A percentile compares a stretch with the other conserved stretches of the same genome.
These are phyloP conservation scores for Aphelocoma californica DNA, from an alignment of 2,797 vertebrate genomes.

Conservation along the genomic window DNA sequence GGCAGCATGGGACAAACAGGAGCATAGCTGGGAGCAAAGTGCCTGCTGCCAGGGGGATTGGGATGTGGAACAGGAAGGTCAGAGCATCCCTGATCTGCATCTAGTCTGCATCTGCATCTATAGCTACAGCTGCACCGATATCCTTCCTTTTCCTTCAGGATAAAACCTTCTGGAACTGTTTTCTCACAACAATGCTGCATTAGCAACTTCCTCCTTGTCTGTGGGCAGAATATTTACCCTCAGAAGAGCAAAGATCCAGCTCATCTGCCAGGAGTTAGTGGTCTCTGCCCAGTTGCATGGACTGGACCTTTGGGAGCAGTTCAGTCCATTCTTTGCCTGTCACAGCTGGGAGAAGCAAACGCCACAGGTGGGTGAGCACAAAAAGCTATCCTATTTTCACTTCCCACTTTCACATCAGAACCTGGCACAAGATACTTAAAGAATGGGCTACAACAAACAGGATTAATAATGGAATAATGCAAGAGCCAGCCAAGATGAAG, in stretches of 20 bases:
- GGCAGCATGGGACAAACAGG: background rate
- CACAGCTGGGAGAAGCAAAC: background rate
- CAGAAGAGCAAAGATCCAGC: background rate
- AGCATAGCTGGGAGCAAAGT: background rate
- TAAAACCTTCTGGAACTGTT: background rate
- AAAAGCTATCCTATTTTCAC: background rate
- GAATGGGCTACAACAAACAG: background rate
- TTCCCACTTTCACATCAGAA: background rate
- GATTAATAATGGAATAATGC: background rate
- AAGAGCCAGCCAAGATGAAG: background rate
- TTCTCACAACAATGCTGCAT: background rate
- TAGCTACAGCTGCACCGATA: background rate
- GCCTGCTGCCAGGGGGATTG: fast-evolving
- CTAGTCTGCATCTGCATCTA: background rate
- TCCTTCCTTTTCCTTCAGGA: background rate
- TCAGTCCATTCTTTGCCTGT: background rate
- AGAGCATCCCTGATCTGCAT: background rate
- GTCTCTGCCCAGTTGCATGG: background rate
- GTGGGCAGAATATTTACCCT: background rate
- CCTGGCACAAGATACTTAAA: background rate
- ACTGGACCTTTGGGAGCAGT: background rate
- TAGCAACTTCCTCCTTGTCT: background rate
- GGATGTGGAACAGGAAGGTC: background rate
- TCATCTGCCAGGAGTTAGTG: background rate
- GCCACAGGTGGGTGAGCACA: background rate